Conservation (phyloP, 2,888 invertebrate genomes). For the Carabus problematicus region DNA sequence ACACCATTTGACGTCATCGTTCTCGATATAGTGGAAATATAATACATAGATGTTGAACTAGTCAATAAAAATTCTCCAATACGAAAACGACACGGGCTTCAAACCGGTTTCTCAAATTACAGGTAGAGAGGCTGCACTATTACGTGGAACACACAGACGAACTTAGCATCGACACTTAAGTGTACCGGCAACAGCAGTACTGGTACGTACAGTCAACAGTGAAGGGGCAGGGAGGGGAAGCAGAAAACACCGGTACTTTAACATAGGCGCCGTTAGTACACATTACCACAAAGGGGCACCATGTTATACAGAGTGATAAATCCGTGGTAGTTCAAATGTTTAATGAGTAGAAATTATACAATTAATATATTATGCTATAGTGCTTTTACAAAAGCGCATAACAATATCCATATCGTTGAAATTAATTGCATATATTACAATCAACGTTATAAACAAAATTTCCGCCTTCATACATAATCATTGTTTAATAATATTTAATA, state of each 20-base stretch:
- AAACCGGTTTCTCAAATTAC: constrained; percentile 42
- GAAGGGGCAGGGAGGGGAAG: background rate
- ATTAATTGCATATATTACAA: too few relatives aligned
- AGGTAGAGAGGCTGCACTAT: constrained; percentile 24
- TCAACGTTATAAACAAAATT: too few relatives aligned
- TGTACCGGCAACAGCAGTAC: background rate
- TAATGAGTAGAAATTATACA: too few relatives aligned
- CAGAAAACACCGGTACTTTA: background rate
- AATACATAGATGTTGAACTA: constrained; percentile 36
- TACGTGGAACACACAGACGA: too few relatives aligned
- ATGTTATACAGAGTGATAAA: background rate
- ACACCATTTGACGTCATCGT: constrained; percentile 11
- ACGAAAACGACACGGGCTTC: constrained; percentile 29
- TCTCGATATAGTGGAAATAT: constrained; percentile 24
- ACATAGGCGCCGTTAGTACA: background rate
- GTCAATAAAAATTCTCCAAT: constrained; percentile 40
- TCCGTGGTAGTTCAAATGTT: too few relatives aligned
- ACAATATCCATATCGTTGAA: too few relatives aligned
- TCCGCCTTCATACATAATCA: too few relatives aligned
- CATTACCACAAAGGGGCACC: background rate
- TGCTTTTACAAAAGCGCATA: too few relatives aligned
- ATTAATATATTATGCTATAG: too few relatives aligned
- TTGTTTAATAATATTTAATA: too few relatives aligned
- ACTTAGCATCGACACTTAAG: background rate
- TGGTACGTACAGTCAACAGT: constrained; percentile 3